phyloP scores from a whole-genome alignment of 2,113 vertebrate species.

The Scytalopus superciliaris region DNA sequence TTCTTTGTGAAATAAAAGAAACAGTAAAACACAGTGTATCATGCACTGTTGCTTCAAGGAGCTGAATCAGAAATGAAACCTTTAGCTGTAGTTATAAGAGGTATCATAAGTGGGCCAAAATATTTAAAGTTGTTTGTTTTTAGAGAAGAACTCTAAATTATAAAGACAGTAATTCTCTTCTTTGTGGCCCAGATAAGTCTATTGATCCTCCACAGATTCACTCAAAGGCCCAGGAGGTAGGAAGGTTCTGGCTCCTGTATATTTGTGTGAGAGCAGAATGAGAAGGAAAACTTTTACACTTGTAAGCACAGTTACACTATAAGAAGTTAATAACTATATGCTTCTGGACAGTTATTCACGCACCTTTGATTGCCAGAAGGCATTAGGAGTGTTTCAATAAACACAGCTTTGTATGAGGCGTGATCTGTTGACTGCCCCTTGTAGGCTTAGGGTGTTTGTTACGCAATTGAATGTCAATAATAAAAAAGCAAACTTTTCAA shows the following conservation, averaged over 20 bases:
- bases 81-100: not conserved
- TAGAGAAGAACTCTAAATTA: not conserved
- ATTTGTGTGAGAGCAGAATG: not conserved
- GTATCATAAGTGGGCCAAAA: not conserved
- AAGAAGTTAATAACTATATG: not conserved
- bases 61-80: not conserved
- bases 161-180: not conserved
- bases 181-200: not conserved
- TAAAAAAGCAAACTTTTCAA: not conserved
- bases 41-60: not conserved
- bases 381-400: not conserved
- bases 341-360: not conserved
- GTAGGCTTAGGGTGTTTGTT: not conserved
- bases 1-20: not conserved
- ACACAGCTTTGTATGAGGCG: not conserved
- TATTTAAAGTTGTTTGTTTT: not conserved
- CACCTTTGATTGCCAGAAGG: not conserved
- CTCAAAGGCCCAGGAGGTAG: not conserved
- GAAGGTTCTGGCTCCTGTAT: not conserved
- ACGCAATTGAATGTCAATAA: not conserved
- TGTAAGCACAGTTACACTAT: not conserved
- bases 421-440: not conserved
- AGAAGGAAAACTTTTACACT: not conserved
- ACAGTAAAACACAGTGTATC: not conserved
- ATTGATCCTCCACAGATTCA: not conserved